Percentiles rank a stretch among this genome's conserved stretches.
Conservation (phyloP, 2,113 vertebrate genomes). For the Leuciscus idus region DNA sequence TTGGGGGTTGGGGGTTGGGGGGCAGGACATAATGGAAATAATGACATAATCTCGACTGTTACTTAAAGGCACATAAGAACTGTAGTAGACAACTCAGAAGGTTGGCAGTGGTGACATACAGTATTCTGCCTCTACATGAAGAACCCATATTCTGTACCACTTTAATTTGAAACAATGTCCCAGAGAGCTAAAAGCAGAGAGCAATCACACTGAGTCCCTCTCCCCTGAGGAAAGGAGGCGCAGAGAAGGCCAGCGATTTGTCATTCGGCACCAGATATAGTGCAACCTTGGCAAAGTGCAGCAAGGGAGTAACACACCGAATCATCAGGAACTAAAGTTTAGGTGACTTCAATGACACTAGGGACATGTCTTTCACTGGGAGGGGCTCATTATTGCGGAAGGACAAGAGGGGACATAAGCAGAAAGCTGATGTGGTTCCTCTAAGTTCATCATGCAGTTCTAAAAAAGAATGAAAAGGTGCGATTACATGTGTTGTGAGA, state of each 20-base stretch:
- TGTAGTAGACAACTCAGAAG: neutral
- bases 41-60: neutral
- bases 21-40: neutral
- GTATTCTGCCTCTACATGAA: conserved; percentile 42
- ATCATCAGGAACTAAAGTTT: conserved; percentile 65
- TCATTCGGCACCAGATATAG: conserved; percentile 63
- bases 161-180: conserved; percentile 64
- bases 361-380: conserved; percentile 36
- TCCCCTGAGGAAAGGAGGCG: conserved; percentile 53
- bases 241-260: conserved; percentile 60
- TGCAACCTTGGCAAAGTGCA: conserved; percentile 65
- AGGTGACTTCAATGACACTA: conserved; percentile 59
- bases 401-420: conserved; percentile 57
- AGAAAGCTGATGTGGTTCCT: neutral
- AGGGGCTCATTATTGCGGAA: conserved; percentile 55
- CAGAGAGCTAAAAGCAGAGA: conserved; percentile 56
- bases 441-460: neutral
- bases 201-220: conserved; percentile 49
- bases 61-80: neutral
- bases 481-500: conserved; percentile 20
- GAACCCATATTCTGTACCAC: conserved; percentile 49
- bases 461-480: neutral
- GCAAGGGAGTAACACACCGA: conserved; percentile 55
- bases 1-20: no score
- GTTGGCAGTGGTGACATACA: conserved; percentile 39